Percentiles rank a stretch among this genome's conserved stretches.
Evolutionary conservation across 1,140 invertebrate genomes (phyloP).

Genomic region (Zaprionus inermis): DNA sequence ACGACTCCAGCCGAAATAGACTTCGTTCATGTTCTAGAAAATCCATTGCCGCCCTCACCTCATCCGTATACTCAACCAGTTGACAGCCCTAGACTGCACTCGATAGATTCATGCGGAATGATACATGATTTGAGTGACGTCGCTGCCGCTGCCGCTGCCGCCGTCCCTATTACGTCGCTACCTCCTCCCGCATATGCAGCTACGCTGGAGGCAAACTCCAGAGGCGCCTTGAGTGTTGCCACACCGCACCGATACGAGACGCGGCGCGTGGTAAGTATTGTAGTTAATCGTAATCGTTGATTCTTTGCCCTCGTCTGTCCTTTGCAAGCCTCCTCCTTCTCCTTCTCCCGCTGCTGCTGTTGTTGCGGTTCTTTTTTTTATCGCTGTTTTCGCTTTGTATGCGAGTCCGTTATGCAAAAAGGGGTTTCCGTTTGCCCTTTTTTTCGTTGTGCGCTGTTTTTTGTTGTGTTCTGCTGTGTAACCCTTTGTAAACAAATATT

Average conservation of each 20-base stretch:
- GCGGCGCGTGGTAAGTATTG: conserved; percentile 69
- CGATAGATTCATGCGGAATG: conserved; percentile 61
- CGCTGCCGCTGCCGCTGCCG: conserved; percentile 3
- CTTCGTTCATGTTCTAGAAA: conserved; percentile 75
- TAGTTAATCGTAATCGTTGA: conserved; percentile 65
- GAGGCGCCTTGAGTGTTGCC: conserved; percentile 11
- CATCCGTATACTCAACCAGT: conserved; percentile 25
- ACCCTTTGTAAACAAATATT: conserved; percentile 22
- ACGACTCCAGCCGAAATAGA: conserved; percentile 59
- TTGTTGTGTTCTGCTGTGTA: conserved; percentile 10
- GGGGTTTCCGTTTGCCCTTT: conserved; percentile 57
- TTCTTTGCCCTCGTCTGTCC: conserved; percentile 15
- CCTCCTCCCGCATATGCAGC: conserved; percentile 28
- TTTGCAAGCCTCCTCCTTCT: not conserved
- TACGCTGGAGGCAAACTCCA: conserved; percentile 21
- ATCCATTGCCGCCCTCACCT: conserved; percentile 72
- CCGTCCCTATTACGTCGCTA: not conserved
- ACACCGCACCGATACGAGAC: conserved; percentile 63
- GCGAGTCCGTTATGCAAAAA: conserved; percentile 70
- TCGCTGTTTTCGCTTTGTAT: conserved; percentile 44
- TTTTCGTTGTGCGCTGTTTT: conserved; percentile 18
- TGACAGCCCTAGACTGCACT: conserved; percentile 42
- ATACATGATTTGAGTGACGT: conserved; percentile 31
- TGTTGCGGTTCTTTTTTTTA: conserved; percentile 29
- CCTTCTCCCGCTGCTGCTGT: not conserved